Evolutionary conservation across 2,113 vertebrate genomes (phyloP), one percentile per base, ranked within the genome.

Genomic region (Sakesphorus luctuosus): DNA sequence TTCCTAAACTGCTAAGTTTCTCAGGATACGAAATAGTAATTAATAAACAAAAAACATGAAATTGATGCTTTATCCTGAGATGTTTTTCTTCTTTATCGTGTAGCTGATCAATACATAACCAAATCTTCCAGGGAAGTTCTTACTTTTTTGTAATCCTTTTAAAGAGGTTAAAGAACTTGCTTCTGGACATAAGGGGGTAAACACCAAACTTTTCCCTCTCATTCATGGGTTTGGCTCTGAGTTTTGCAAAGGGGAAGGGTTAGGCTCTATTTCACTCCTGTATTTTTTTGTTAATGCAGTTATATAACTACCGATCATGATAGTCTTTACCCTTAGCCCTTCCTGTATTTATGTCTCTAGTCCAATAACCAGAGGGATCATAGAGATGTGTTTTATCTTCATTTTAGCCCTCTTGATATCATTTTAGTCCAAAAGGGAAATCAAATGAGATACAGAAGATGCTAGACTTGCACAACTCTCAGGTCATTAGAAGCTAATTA

Each of bases 401-500:
- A 96, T 98, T 97, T 96, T 88, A 84, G 44, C 71, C 73, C 93
- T 96, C 95, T 86, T 87, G 95, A 80, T 97, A 97, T 86, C 93
- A 46, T 95, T 97, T 96, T 93, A 96, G 93, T 96, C 97, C 97
- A 95, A 96, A 95, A 96, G 97, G 95, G 83, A 95, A 97, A 97
- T 97, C 97, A 98, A 96, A 97, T 94, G 96, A 97, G 83, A 96
- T 95, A 79, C 59, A 96, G 94, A 97, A 97, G 96, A 89, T 95
- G 95, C 97, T 95, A 97, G 95, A 97, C 94, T 96, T 93, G 94
- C 95, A 97, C 90, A 96, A 90, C 95, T 97, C 97, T 85, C 82
- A 90, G 93, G 95, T 97, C 96, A 97, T 98, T 98, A 98, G 95
- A 89, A 97, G 94, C 94, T 98, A 98, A 98, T 98, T 98, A 97